phyloP scores from a whole-genome alignment of 2,888 invertebrate species.

The Selenia dentaria region DNA sequence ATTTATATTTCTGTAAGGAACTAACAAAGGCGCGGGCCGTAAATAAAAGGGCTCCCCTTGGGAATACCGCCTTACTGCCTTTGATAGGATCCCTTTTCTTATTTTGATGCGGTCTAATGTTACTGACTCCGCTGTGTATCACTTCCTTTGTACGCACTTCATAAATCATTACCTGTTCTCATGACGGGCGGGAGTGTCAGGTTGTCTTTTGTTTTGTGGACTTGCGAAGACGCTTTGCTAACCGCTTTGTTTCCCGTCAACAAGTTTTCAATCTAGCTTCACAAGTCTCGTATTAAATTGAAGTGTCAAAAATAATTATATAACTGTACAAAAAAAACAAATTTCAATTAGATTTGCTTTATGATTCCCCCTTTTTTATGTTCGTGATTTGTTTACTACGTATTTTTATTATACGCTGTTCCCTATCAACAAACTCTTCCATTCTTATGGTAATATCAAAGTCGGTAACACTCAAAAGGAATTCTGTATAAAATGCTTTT shows the following conservation, averaged over 20 bases:
- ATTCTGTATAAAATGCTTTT: constrained; percentile 31
- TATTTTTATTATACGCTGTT: constrained; percentile 8
- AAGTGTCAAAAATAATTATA: too few relatives aligned
- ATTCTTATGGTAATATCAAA: constrained; percentile 37
- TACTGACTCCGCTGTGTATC: constrained; percentile 66
- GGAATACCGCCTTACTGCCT: constrained; percentile 76
- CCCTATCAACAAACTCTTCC: constrained; percentile 29
- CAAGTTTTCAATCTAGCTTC: background rate
- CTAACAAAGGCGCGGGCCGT: constrained; percentile 76
- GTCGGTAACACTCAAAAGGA: constrained; percentile 33
- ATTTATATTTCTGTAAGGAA: constrained; percentile 78
- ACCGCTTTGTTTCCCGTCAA: background rate
- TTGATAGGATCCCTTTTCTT: constrained; percentile 80
- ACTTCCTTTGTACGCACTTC: constrained; percentile 62
- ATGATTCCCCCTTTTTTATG: too few relatives aligned
- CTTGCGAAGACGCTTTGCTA: constrained; percentile 5
- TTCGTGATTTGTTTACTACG: background rate
- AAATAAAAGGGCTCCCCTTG: constrained; percentile 75
- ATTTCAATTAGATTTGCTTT: too few relatives aligned
- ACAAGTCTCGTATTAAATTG: too few relatives aligned
- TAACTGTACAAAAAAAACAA: too few relatives aligned
- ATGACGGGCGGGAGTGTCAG: constrained; percentile 29
- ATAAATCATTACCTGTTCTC: constrained; percentile 78
- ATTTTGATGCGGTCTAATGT: constrained; percentile 78
- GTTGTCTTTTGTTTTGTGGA: constrained; percentile 28